Conservation (phyloP, 2,888 invertebrate genomes). For the Erebia epiphron region DNA sequence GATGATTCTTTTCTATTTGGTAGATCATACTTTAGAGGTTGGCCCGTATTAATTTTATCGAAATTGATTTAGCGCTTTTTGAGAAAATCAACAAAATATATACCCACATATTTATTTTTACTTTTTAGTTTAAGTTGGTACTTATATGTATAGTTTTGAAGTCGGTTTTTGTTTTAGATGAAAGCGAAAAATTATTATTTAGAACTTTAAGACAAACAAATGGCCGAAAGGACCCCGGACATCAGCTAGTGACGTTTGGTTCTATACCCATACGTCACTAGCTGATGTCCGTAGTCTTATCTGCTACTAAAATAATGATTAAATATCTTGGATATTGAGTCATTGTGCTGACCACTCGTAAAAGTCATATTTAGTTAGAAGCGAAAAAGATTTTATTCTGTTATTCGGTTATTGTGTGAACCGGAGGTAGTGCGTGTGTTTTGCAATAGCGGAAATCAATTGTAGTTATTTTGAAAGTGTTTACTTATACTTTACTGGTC, state of each 20-base stretch:
- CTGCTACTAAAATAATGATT: not conserved
- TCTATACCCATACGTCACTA: too few species aligned
- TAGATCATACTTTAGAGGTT: too few species aligned
- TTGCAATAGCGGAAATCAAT: constrained; percentile 5
- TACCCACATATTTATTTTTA: too few species aligned
- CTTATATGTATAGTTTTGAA: too few species aligned
- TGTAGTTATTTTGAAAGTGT: constrained; percentile 8
- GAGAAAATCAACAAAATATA: too few species aligned
- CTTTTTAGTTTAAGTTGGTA: too few species aligned
- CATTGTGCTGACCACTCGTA: constrained; percentile 16
- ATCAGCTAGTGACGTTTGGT: not conserved
- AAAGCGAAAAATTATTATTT: too few species aligned
- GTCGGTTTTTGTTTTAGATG: too few species aligned
- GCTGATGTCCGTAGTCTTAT: not conserved
- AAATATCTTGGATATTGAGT: not conserved
- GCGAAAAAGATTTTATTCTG: not conserved
- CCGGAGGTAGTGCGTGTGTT: not conserved
- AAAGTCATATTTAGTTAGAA: constrained; percentile 14
- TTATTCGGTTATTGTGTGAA: not conserved
- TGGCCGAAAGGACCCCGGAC: not conserved
- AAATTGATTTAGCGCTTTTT: too few species aligned
- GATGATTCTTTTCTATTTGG: too few species aligned
- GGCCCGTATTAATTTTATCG: too few species aligned
- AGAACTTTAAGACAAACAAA: too few species aligned
- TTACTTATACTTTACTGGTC: constrained; percentile 6